A percentile compares a stretch with the other conserved stretches of the same genome.
Conservation (phyloP, 2,113 vertebrate species). For the Larimichthys polyactis region DNA sequence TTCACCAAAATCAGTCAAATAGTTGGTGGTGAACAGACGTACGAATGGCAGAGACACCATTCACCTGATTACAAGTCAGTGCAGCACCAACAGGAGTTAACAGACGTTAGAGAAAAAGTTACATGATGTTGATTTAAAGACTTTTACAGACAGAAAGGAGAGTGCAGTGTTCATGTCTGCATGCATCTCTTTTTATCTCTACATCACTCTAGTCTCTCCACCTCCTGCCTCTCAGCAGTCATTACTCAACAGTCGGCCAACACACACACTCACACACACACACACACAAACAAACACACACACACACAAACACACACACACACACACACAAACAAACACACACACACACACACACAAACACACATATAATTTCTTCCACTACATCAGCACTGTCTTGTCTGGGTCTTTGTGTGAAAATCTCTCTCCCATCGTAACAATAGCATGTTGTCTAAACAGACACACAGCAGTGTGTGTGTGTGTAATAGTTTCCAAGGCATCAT, state of each 20-base stretch:
- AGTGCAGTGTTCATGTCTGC: not conserved
- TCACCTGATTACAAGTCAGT: too few relatives aligned
- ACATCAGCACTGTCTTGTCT: constrained; percentile 46
- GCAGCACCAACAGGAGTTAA: too few relatives aligned
- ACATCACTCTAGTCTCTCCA: not conserved
- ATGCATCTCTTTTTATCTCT: not conserved
- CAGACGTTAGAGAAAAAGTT: too few relatives aligned
- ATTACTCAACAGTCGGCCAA: constrained; percentile 14
- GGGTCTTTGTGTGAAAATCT: constrained; percentile 51
- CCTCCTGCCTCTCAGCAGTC: constrained; percentile 18
- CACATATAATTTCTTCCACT: constrained; percentile 48
- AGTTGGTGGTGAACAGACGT: too few relatives aligned
- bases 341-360: constrained; percentile 29
- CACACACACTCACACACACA: constrained; percentile 20
- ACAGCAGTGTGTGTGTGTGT: constrained; percentile 33
- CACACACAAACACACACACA: constrained; percentile 27
- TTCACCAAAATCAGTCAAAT: too few relatives aligned
- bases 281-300: constrained; percentile 2
- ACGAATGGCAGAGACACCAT: too few relatives aligned
- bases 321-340: not conserved
- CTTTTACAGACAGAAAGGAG: not conserved
- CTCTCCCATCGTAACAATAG: constrained; percentile 33
- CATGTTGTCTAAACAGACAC: constrained; percentile 51
- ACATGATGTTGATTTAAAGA: too few relatives aligned
- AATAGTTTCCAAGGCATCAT: constrained; percentile 49